Conservation (phyloP, 2,888 invertebrate species). For the Fabriciana adippe region DNA sequence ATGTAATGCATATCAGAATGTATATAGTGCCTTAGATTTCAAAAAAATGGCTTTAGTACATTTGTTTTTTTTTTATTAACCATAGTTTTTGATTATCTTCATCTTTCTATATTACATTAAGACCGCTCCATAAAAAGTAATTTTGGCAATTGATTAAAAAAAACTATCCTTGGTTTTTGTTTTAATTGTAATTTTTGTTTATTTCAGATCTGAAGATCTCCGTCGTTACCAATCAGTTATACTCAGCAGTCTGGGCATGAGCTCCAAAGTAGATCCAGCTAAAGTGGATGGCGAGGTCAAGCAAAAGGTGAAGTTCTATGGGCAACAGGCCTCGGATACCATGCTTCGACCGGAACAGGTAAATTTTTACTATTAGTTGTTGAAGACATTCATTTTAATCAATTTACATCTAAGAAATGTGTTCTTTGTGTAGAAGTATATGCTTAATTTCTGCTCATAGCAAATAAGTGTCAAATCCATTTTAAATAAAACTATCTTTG, state of each 20-base stretch:
- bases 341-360: slow-evolving; percentile 91
- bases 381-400: too few relatives aligned
- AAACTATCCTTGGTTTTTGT: too few relatives aligned
- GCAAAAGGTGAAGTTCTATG: slow-evolving; percentile 91
- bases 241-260: slow-evolving; percentile 88
- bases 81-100: too few relatives aligned
- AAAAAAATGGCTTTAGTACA: too few relatives aligned
- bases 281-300: slow-evolving; percentile 89
- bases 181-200: not conserved
- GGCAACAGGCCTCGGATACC: slow-evolving; percentile 89
- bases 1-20: too few relatives aligned
- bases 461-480: not conserved
- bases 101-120: too few relatives aligned
- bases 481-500: not conserved
- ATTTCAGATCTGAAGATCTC: slow-evolving; percentile 84
- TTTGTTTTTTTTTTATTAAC: too few relatives aligned
- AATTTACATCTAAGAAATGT: not conserved
- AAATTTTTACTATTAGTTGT: not conserved
- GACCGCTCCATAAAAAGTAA: too few relatives aligned
- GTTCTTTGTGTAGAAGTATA: too few relatives aligned
- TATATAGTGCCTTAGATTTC: too few relatives aligned
- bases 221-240: slow-evolving; percentile 92
- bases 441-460: too few relatives aligned
- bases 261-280: slow-evolving; percentile 87
- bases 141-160: too few relatives aligned